Conservation (phyloP, 2,888 invertebrate species). For the Beris morrisii region DNA sequence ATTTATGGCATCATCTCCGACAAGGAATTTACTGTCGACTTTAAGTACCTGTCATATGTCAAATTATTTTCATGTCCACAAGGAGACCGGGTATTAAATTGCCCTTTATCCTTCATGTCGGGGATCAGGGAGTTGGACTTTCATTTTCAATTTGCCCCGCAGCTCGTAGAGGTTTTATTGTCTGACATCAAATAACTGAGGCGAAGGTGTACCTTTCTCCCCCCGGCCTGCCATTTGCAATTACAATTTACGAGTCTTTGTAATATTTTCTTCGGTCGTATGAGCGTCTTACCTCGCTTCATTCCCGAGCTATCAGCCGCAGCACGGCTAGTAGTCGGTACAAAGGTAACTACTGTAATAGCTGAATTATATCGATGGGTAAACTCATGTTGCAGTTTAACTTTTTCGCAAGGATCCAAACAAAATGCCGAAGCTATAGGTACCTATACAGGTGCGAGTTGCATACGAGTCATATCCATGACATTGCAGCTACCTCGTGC, state of each 20-base stretch:
- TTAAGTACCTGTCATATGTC: constrained; percentile 33
- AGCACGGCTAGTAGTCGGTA: no score
- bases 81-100: constrained; percentile 19
- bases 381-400: no score
- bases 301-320: no score
- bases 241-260: constrained; percentile 34
- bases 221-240: constrained; percentile 12
- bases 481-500: no score
- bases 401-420: no score
- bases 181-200: background rate
- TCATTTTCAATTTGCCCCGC: constrained; percentile 23
- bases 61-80: constrained; percentile 28
- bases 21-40: constrained; percentile 3
- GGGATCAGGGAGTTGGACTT: no score
- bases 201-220: background rate
- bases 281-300: no score
- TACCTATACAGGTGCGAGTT: no score
- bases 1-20: constrained; percentile 3
- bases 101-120: constrained; percentile 11
- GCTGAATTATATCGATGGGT: no score
- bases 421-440: no score
- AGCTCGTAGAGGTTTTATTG: constrained; percentile 3
- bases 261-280: constrained; percentile 16
- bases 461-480: no score
- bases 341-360: no score